Evolutionary conservation across 2,888 invertebrate genomes (phyloP).

Genomic region (Selenia dentaria): DNA sequence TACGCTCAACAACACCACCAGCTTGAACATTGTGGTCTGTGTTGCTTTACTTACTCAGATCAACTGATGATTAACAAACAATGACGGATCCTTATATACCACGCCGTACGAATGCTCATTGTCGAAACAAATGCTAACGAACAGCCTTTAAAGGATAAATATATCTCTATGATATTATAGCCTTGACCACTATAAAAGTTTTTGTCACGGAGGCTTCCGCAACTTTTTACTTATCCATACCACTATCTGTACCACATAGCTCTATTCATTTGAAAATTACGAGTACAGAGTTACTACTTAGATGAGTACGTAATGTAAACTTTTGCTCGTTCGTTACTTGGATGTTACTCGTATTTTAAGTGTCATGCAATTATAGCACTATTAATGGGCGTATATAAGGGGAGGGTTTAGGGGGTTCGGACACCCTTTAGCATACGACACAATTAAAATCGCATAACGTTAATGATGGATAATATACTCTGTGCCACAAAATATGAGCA

Average conservation of each 20-base stretch:
- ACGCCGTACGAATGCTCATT: slow-evolving; percentile 26
- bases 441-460: no score
- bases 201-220: slow-evolving; percentile 31
- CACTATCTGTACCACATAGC: slow-evolving; percentile 1
- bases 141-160: slow-evolving; percentile 2
- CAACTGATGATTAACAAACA: slow-evolving; percentile 64
- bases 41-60: slow-evolving; percentile 62
- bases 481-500: no score
- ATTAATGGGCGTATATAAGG: no score
- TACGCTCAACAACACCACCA: slow-evolving; percentile 86
- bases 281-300: no score
- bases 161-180: slow-evolving; percentile 20
- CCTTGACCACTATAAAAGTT: slow-evolving; percentile 18
- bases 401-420: no score
- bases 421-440: no score
- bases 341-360: no score
- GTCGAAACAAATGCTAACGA: slow-evolving; percentile 7
- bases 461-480: no score
- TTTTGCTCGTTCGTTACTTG: no score
- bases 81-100: slow-evolving; percentile 67
- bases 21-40: slow-evolving; percentile 80
- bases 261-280: no score
- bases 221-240: slow-evolving; percentile 16
- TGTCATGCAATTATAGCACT: no score
- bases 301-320: no score